Base-by-base conservation (phyloP, 2,113 vertebrate genomes). In the Poicephalus gulielmi region DNA sequence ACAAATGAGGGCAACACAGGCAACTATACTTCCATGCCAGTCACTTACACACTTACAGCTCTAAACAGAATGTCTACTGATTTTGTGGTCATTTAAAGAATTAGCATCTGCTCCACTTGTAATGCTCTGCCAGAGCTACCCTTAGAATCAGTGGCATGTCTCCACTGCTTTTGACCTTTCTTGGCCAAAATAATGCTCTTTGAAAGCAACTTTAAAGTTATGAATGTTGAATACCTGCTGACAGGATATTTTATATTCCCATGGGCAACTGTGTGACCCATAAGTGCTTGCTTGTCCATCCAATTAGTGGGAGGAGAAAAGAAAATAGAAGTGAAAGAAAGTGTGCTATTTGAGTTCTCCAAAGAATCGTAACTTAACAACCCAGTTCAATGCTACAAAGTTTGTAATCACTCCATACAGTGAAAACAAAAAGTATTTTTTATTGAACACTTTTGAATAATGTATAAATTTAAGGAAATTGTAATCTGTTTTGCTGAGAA, bases 401-500 rank as follows among this genome's bases (percentile, higher is more conserved):
- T 88, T 95, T 88, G 49, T 81, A 86, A 95, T 94, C 92, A 94
- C 73, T 79, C 76, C 63, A 77, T 27, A 80, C 14, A 46, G 31
- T 43, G 64, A 80, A 93, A 93, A 78, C 33, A 88, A 77, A 64
- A 91, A 69, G 75, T 82, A 57, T 41, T 80, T 90, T 88, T 94
- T 77, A 93, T 63, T 74, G 66, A 86, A 95, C 66, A 37, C n/a
- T 84, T 95, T 49, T 95, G 88, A 95, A 95, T 94, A 96, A 93
- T 90, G 44, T 86, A 94, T 83, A 95, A 64, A 90, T 95, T 67
- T 76, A 80, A 92, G 93, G 88, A 95, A 94, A 92, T 74, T 70
- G 68, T 79, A 87, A 94, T 94, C 53, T 93, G 57, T 77, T 96
- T 86, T 94, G 47, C 89, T 85, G 59, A 89, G 88, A 89, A 93